These are phyloP conservation scores for Gopherus evgoodei DNA, from an alignment of 2,113 vertebrate genomes.

Conservation along the genomic window DNA sequence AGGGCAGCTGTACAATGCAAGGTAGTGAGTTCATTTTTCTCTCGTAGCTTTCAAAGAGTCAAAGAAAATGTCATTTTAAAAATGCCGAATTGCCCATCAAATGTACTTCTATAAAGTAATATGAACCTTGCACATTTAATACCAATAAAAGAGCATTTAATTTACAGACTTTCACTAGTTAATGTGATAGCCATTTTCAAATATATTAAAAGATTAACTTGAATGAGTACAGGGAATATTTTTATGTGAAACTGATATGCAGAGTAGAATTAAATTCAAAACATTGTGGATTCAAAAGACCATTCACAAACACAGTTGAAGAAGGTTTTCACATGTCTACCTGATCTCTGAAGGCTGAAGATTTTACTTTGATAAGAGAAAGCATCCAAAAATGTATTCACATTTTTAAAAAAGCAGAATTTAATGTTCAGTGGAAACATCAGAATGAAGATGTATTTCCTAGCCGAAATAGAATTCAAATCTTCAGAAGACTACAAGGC, in stretches of 20 bases:
- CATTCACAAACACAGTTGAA: background rate
- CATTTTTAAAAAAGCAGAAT: background rate
- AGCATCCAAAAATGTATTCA: background rate
- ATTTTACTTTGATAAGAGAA: background rate
- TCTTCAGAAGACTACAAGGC: background rate
- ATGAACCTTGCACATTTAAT: background rate
- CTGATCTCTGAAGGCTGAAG: background rate
- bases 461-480: background rate
- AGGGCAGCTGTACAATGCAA: background rate
- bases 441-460: conserved; percentile 22
- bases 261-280: background rate
- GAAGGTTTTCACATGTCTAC: background rate
- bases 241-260: background rate
- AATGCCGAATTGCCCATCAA: background rate
- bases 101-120: background rate
- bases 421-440: conserved; percentile 1
- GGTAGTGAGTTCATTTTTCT: background rate
- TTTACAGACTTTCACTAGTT: accelerated
- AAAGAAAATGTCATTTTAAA: conserved; percentile 10
- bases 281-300: background rate
- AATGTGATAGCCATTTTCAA: background rate
- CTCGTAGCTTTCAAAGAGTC: background rate
- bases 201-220: background rate
- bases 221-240: background rate
- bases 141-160: background rate